A percentile compares a stretch with the other conserved stretches of the same genome.
Evolutionary conservation across 2,888 invertebrate genomes (phyloP).

Genomic region (Coenonympha arcania): DNA sequence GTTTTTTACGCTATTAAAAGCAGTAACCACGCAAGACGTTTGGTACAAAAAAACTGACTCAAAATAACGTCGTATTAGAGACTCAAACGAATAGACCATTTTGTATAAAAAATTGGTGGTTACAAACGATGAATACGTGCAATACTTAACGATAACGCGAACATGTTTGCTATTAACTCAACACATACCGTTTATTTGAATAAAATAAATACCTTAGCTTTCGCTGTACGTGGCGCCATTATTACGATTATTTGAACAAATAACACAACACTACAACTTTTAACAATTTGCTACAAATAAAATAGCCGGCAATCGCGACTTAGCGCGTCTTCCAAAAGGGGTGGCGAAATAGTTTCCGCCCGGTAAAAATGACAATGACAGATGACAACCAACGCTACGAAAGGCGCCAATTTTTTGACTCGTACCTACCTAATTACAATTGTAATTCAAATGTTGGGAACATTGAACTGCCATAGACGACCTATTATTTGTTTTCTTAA

Average conservation of each 20-base stretch:
- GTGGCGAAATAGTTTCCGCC: conserved; percentile 60
- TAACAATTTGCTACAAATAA: conserved; percentile 25
- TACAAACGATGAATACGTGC: conserved; percentile 29
- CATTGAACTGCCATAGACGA: not conserved
- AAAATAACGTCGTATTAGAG: not conserved
- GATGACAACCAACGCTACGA: conserved; percentile 51
- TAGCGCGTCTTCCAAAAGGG: conserved; percentile 37
- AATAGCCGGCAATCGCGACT: conserved; percentile 31
- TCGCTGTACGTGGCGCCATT: conserved; percentile 63
- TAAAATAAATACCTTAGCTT: conserved; percentile 52
- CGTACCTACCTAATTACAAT: too few relatives aligned
- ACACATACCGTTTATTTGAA: conserved; percentile 13
- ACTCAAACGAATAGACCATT: not conserved
- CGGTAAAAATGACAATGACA: conserved; percentile 65
- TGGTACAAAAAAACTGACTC: not conserved
- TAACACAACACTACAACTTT: conserved; percentile 28
- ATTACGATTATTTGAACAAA: conserved; percentile 30
- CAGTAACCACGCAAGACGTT: conserved; percentile 3
- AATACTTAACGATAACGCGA: conserved; percentile 40
- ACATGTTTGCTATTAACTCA: conserved; percentile 37
- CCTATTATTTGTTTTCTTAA: too few relatives aligned
- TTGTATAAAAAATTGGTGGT: conserved; percentile 8
- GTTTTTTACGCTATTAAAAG: not conserved
- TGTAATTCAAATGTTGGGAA: conserved; percentile 8
- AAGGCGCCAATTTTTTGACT: conserved; percentile 50